Percentiles rank a stretch among this genome's conserved stretches.
Conservation (phyloP, 2,888 invertebrate genomes). For the Ypsolopha sequella region DNA sequence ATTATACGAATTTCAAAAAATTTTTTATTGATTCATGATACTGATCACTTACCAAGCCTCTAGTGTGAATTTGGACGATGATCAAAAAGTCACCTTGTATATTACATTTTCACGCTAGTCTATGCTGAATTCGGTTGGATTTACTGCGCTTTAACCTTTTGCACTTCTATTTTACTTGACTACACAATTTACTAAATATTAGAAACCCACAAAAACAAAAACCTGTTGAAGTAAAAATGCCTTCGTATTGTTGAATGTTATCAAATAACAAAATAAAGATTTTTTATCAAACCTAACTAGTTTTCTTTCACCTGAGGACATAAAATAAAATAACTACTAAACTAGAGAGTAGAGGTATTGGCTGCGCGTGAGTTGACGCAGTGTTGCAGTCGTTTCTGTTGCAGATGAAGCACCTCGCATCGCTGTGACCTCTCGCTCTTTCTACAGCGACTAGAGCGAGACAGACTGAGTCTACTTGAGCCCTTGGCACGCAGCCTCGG, state of each 20-base stretch:
- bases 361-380: slow-evolving; percentile 11
- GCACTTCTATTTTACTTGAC: no score
- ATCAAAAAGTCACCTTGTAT: no score
- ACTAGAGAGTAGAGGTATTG: not conserved
- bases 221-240: not conserved
- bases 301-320: slow-evolving; percentile 2
- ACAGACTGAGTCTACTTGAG: slow-evolving; percentile 54
- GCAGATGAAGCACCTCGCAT: slow-evolving; percentile 55
- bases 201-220: slow-evolving; percentile 5
- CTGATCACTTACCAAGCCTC: no score
- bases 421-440: slow-evolving; percentile 55
- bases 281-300: not conserved
- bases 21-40: no score
- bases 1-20: no score
- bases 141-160: no score
- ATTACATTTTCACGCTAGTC: no score
- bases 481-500: slow-evolving; percentile 49
- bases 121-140: no score
- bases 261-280: not conserved
- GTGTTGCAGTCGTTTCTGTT: slow-evolving; percentile 51
- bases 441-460: slow-evolving; percentile 46
- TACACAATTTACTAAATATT: no score
- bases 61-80: no score
- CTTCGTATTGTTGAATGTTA: slow-evolving; percentile 1
- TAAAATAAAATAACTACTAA: not conserved